Percentiles rank a stretch among this genome's conserved stretches.
Conservation (phyloP, 2,113 vertebrate species). For the Caretta caretta region DNA sequence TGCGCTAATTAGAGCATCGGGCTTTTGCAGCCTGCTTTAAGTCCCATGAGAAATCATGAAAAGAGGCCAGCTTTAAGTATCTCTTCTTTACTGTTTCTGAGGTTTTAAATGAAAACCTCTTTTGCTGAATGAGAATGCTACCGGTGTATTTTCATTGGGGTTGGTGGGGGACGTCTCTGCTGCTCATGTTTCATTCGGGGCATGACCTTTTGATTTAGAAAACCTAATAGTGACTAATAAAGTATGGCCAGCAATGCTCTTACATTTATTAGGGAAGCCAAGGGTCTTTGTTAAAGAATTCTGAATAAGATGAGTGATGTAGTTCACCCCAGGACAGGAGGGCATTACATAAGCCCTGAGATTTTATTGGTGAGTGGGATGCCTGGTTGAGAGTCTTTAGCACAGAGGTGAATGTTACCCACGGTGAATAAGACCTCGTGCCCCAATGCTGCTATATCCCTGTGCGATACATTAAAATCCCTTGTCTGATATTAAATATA, state of each 20-base stretch:
- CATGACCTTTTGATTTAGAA: neutral
- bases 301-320: neutral
- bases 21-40: slow-evolving; percentile 47
- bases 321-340: neutral
- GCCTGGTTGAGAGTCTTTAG: neutral
- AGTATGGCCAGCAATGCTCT: neutral
- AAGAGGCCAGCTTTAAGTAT: slow-evolving; percentile 53
- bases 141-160: neutral
- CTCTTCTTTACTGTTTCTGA: slow-evolving; percentile 24
- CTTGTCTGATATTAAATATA: neutral
- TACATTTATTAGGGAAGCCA: neutral
- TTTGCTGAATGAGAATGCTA: slow-evolving; percentile 50
- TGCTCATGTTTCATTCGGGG: neutral
- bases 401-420: accelerated
- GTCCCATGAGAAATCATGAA: slow-evolving; percentile 60
- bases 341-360: neutral
- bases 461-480: neutral
- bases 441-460: neutral
- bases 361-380: accelerated
- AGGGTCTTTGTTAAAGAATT: neutral
- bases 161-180: neutral
- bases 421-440: neutral
- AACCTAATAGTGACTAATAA: neutral
- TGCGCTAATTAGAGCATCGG: slow-evolving; percentile 72
- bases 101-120: slow-evolving; percentile 52